These are phyloP conservation scores for Junonia oenone DNA, from an alignment of 2,888 invertebrate genomes.

Conservation along the genomic window DNA sequence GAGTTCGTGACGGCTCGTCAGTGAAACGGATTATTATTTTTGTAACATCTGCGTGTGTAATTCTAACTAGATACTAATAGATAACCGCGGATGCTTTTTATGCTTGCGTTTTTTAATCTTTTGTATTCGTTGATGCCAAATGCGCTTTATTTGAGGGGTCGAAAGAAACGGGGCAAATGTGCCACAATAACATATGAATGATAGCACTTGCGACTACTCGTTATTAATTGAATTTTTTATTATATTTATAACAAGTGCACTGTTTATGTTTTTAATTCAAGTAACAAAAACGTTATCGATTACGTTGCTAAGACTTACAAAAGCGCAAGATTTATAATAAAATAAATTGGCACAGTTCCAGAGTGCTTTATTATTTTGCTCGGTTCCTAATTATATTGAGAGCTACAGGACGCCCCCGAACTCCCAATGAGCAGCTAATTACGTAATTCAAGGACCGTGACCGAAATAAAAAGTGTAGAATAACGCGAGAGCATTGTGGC, in stretches of 20 bases:
- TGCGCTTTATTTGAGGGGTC: conserved; percentile 71
- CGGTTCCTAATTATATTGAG: conserved; percentile 34
- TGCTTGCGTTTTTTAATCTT: conserved; percentile 67
- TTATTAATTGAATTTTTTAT: conserved; percentile 63
- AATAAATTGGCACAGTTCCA: conserved; percentile 5
- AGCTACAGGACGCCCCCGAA: conserved; percentile 51
- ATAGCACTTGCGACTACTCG: conserved; percentile 72
- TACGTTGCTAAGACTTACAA: conserved; percentile 19
- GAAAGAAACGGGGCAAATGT: conserved; percentile 33
- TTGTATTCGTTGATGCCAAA: conserved; percentile 65
- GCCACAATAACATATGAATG: conserved; percentile 51
- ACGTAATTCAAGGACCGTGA: conserved; percentile 72
- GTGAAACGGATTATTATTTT: conserved; percentile 65
- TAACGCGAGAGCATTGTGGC: conserved; percentile 53
- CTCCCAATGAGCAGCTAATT: conserved; percentile 68
- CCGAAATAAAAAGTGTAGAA: conserved; percentile 59
- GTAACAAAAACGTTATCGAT: not conserved
- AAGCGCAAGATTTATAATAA: not conserved
- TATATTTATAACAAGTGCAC: conserved; percentile 48
- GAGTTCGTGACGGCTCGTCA: conserved; percentile 19
- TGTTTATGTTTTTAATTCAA: conserved; percentile 26
- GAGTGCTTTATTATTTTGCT: conserved; percentile 34
- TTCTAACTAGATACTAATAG: conserved; percentile 78
- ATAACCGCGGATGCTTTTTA: conserved; percentile 78
- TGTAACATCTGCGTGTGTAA: conserved; percentile 72